Base-by-base conservation (phyloP, 2,797 vertebrate genomes). In the Graptemys geographica region DNA sequence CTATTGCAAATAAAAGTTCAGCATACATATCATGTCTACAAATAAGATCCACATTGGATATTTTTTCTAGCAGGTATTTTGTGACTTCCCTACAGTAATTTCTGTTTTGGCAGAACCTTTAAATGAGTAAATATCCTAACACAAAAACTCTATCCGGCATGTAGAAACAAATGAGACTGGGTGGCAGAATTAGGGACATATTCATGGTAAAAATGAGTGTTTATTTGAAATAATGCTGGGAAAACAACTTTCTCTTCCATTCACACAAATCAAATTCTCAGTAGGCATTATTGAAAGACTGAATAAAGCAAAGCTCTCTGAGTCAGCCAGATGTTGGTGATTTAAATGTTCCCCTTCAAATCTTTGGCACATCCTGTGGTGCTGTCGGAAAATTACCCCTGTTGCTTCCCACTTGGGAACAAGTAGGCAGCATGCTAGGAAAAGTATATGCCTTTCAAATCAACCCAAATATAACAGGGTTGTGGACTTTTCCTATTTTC, bases 381-480 rank as follows among this genome's bases (percentile, higher is more conserved):
- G 52, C 87, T 90, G 76, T 33, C 62, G 87, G 52, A 95, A 96
- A 90, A 94, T 93, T 95, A 55, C 19, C 21, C 81, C 44, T 28
- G 1, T 86, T 94, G 81, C 52, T 88, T 91, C 76, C 93, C 80
- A 44, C 55, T 25, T 79, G 87, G 49, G 89, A 95, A 95, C 87
- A 94, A 97, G 88, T 89, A 94, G 87, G 79, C 83, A 94, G n/a
- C 9, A 11, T 86, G 52, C 52, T 96, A 96, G 82, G 91, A 93
- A 94, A 96, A 92, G 85, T 83, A 84, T 88, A 92, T 62, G 83
- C 79, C 59, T 96, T 96, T 96, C 76, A 96, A 92, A 94, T 89
- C 88, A 90, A 86, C 52, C 18, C 88, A 55, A 89, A 23, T 47
- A 12, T 88, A 90, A 76, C n/a, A 92, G 90, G 7, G 52, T 86